These are phyloP conservation scores for Catharus fuscescens DNA, from an alignment of 2,113 vertebrate genomes.

Conservation along the genomic window DNA sequence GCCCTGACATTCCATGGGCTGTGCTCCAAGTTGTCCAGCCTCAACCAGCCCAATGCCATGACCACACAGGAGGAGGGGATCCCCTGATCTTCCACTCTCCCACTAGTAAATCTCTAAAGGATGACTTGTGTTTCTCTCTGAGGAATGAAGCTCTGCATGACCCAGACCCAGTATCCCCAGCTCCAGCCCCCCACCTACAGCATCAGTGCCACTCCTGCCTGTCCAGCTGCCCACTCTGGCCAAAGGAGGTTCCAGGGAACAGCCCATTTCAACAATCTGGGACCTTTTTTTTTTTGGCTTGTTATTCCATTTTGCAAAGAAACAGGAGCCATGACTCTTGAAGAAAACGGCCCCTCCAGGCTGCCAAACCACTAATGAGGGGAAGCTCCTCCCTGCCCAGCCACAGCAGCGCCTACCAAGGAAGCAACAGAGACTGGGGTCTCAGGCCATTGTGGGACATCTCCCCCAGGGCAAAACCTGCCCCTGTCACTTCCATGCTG, in stretches of 20 bases:
- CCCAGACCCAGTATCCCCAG: neutral
- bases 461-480: neutral
- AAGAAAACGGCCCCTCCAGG: neutral
- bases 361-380: slow-evolving; percentile 17
- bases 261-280: neutral
- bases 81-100: rapidly evolving
- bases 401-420: neutral
- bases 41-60: neutral
- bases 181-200: neutral
- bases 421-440: neutral
- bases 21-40: neutral
- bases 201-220: neutral
- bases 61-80: neutral
- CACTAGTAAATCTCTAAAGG: neutral
- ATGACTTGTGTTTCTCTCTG: neutral
- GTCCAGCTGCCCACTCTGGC: neutral
- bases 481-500: rapidly evolving
- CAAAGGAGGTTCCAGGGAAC: neutral
- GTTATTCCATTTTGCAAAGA: neutral
- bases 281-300: neutral
- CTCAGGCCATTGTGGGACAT: neutral
- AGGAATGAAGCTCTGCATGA: neutral
- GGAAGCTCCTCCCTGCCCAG: slow-evolving; percentile 6
- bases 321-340: neutral
- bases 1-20: neutral